Base-by-base conservation (phyloP, 2,113 vertebrate species). In the Phaethornis superciliosus region DNA sequence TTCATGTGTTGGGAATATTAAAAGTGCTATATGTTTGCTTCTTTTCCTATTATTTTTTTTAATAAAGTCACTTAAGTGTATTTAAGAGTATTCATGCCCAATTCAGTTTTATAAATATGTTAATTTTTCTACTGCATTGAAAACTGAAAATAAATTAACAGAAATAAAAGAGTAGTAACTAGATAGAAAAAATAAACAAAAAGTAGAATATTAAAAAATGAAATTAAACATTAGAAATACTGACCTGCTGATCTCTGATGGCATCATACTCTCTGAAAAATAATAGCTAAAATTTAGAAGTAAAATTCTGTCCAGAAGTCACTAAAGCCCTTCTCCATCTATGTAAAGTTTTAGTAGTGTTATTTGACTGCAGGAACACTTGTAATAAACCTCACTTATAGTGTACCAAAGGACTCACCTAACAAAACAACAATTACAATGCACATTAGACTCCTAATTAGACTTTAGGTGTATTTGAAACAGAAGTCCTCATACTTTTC, bases 371-470 rank as follows among this genome's bases (percentile, higher is more conserved):
- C 8, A 67, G 47, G 33, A 65, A 65, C 14, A 10, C 27, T 78
- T n/a, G 11, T 87, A 78, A 74, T 49, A 77, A 86, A 40, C 12
- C 33, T 62, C 21, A 26, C 20, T 65, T 90, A 13, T 2, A 76
- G 7, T 15, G 6, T 63, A 23, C 15, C 11, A 56, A 26, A 47
- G 26, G 14, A 77, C 8, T 16, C 7, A 8, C 18, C 0, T 2
- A 54, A 80, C 83, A 63, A 10, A 33, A 47, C 19, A 77, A 30
- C 74, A 89, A 6, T 13, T 20, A 1, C 4, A 62, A 49, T 65
- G 44, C 10, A 21, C 54, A 62, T 69, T 49, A 72, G 32, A 8
- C 52, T 47, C 15, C 32, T 80, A 76, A 80, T 88, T 28, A 71
- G 28, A 40, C 5, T 47, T 68, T 5, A 71, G 19, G 12, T 88